phyloP scores from a whole-genome alignment of 2,888 invertebrate genomes.

The Sphinx pinastri region DNA sequence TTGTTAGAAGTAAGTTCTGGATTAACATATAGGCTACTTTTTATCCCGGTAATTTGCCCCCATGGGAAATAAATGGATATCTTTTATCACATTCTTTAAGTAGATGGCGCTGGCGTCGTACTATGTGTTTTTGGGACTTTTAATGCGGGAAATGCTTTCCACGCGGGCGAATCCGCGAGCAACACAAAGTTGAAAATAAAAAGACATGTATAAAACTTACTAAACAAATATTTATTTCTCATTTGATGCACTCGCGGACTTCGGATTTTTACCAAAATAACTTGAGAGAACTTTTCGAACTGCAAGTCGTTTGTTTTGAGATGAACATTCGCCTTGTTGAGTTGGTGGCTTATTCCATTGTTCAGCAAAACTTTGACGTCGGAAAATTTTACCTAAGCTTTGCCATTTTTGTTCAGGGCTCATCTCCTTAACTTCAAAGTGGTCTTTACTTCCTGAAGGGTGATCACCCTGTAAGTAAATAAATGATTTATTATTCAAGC shows the following conservation, averaged over 20 bases:
- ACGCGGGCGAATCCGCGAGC: no score
- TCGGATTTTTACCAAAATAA: constrained; percentile 73
- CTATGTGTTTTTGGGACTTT: background rate
- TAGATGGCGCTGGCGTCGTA: no score
- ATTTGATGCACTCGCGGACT: constrained; percentile 49
- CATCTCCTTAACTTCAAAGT: constrained; percentile 68
- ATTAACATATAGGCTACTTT: no score
- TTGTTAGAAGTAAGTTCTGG: no score
- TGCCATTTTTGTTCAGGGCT: constrained; percentile 78
- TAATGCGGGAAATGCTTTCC: no score
- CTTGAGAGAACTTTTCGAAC: constrained; percentile 74
- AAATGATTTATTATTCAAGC: background rate
- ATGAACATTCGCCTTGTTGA: constrained; percentile 65
- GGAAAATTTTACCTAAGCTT: constrained; percentile 76
- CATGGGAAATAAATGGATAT: no score
- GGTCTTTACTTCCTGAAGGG: constrained; percentile 66
- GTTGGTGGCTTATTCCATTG: constrained; percentile 63
- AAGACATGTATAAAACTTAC: constrained; percentile 26
- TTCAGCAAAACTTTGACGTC: constrained; percentile 74
- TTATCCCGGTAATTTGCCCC: no score
- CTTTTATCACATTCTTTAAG: no score
- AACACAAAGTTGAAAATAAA: background rate
- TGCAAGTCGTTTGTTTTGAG: constrained; percentile 65
- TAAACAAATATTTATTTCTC: constrained; percentile 54
- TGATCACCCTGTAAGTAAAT: constrained; percentile 65